These are phyloP conservation scores for Mellivora capensis DNA, from an alignment of 2,113 vertebrate species.

Conservation along the genomic window DNA sequence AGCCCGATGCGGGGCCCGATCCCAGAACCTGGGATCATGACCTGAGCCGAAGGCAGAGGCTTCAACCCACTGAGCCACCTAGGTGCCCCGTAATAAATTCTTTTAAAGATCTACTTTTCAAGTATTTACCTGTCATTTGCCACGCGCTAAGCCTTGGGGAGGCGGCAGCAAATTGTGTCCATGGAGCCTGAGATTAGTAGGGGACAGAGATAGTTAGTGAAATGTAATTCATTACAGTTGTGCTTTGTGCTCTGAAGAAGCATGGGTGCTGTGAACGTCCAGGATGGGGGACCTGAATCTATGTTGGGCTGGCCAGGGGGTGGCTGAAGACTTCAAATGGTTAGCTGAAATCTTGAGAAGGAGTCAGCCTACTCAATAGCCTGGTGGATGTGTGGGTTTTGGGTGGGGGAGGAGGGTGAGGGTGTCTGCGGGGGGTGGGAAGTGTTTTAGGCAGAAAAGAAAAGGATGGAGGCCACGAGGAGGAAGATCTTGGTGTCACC, in stretches of 20 bases:
- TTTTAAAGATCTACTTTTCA: background rate
- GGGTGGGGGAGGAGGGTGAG: background rate
- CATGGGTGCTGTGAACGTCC: background rate
- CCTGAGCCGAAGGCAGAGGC: no score
- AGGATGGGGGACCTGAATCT: no score
- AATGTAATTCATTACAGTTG: background rate
- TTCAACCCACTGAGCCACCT: no score
- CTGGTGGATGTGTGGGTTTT: accelerated
- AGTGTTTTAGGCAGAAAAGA: background rate
- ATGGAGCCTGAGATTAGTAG: background rate
- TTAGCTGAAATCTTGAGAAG: background rate
- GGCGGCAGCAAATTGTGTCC: background rate
- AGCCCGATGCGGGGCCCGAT: accelerated
- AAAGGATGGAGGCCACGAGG: background rate
- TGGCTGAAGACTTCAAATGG: background rate
- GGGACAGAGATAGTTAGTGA: background rate
- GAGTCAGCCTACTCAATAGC: background rate
- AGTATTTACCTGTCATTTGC: background rate
- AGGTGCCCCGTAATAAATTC: background rate
- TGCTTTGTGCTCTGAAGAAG: background rate
- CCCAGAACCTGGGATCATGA: no score
- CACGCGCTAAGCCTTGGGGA: background rate
- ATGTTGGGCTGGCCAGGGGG: background rate
- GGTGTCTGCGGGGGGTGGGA: background rate
- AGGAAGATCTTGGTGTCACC: background rate